phyloP scores from a whole-genome alignment of 2,113 vertebrate species.

The Shinisaurus crocodilurus region DNA sequence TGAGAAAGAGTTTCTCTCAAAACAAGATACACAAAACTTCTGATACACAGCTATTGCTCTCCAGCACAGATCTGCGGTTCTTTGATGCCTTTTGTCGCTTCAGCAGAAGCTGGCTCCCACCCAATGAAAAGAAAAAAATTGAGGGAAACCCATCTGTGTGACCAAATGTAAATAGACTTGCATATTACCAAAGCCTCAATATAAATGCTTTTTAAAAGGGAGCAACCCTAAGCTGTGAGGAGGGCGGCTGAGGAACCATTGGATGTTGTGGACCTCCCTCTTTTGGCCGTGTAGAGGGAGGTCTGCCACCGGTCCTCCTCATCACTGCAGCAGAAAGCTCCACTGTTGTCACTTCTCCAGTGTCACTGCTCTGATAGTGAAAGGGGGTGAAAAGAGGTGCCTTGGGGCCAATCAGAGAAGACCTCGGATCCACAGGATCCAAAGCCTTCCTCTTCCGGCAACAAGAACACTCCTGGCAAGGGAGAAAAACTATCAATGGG shows the following conservation, averaged over 20 bases:
- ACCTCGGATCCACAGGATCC: neutral
- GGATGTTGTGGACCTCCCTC: neutral
- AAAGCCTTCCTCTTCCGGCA: too few relatives aligned
- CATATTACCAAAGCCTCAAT: neutral
- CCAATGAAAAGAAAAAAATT: neutral
- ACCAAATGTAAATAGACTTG: neutral
- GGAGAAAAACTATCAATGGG: neutral
- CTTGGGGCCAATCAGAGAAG: neutral
- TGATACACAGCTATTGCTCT: neutral
- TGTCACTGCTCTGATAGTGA: neutral
- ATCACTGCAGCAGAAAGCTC: neutral
- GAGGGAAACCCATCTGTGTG: neutral
- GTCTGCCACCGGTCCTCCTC: neutral
- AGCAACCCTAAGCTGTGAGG: neutral
- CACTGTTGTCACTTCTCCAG: neutral
- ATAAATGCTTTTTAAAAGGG: neutral
- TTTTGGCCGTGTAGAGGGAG: too few relatives aligned
- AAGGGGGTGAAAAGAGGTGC: neutral
- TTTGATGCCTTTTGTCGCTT: neutral
- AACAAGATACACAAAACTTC: too few relatives aligned
- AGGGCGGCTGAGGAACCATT: too few relatives aligned
- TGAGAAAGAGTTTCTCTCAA: neutral
- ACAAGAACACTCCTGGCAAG: neutral
- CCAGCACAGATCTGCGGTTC: neutral
- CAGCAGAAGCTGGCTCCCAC: neutral